Base-by-base conservation (phyloP, 2,888 invertebrate genomes). In the Pelosia muscerda region DNA sequence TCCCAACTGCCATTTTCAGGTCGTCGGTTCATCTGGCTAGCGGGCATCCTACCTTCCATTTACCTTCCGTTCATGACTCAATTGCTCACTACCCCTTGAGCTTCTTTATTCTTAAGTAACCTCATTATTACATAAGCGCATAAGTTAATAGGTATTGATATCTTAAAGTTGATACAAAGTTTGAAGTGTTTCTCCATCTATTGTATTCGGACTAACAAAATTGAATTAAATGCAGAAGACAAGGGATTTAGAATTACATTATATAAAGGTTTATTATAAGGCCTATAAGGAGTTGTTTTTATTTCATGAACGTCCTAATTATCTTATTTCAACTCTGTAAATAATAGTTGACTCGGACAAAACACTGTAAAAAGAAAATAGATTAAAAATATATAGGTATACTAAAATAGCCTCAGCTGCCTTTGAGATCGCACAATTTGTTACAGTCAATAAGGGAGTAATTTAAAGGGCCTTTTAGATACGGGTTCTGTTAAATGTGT, bases 381-480 rank as follows among this genome's bases (percentile, higher is more conserved):
- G 59, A 63, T 65, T 62, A 72, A 77, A 77, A 79, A 67, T 74
- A 77, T 53, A 68, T 28, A 57, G 26, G 56, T 22, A 34, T 38
- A 59, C 59, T 38, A 25, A 38, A 65, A 64, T 13, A 49, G 81
- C 56, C 81, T 63, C 78, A 81, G 78, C 81, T 79, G 78, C 61
- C 67, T 65, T 77, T 70, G 31, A 72, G 67, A 31, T 31, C 31
- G 57, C 26, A 61, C 71, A 63, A 80, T 75, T 80, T 73, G 76
- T 71, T 72, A 74, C 74, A 68, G 74, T 78, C 74, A 78, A 78
- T 79, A 66, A 64, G 74, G 71, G 72, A 65, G 78, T 79, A 72
- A 69, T 78, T 78, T 79, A 76, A 78, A 74, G 68, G 69, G 66
- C 70, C 72, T 78, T 81, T 78, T 67, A 80, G 69, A 67, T 66